Conservation (phyloP, 2,113 vertebrate species). For the Halcyon senegalensis region DNA sequence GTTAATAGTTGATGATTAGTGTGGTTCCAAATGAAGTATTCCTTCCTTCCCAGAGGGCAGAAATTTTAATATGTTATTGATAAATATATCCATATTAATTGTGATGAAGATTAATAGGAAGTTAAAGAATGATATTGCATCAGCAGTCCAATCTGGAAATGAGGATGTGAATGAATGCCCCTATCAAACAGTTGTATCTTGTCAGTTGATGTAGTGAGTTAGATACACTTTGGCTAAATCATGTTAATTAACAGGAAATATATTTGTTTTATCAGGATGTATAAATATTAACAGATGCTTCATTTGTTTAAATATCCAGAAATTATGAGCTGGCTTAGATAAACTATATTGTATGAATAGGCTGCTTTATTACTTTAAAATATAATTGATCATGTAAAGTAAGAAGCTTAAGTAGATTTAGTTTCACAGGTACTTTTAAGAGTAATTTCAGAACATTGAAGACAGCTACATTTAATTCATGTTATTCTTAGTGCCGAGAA, state of each 20-base stretch:
- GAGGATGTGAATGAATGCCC: background rate
- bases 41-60: background rate
- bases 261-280: background rate
- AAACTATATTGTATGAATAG: background rate
- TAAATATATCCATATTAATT: constrained; percentile 24
- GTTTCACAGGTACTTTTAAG: background rate
- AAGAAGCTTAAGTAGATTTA: background rate
- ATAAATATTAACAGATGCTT: constrained; percentile 13
- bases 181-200: background rate
- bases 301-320: constrained; percentile 23
- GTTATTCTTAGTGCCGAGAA: background rate
- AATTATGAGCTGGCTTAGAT: constrained; percentile 5
- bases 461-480: background rate
- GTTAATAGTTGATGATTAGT: background rate
- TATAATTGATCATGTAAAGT: background rate
- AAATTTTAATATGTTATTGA: constrained; percentile 12
- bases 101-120: background rate
- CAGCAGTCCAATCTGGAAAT: background rate
- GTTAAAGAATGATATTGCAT: background rate
- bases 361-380: background rate
- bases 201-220: background rate
- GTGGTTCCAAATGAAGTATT: background rate
- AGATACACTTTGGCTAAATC: constrained; percentile 9
- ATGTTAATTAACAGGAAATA: constrained; percentile 33
- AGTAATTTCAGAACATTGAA: background rate